Base-by-base conservation (phyloP, 2,797 vertebrate genomes). In the Pelochelys cantorii region DNA sequence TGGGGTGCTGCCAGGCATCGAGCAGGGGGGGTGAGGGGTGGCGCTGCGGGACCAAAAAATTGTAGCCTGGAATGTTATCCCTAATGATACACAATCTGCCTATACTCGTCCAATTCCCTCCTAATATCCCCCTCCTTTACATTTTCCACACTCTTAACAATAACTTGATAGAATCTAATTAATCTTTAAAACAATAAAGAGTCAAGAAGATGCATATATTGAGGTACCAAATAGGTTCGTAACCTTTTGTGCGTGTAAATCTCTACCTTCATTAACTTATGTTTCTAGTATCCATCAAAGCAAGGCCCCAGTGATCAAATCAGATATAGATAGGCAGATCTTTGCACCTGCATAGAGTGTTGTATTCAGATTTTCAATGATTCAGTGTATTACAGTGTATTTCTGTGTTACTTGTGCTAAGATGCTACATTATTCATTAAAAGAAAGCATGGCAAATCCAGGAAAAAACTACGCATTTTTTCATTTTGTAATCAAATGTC, bases 161-260 rank as follows among this genome's bases (percentile, higher is more conserved):
- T 55, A 10, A 18, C 25, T 1, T 5, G 37, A 1, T 52, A 29
- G 5, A 0, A 4, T 3, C 17, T 48, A 22, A 7, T 13, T 0
- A 5, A 3, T 3, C 37, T 13, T 1, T 7, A 3, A 0, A 17
- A 48, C 42, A 48, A 48, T 48, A 17, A 54, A 68, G 17, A 68
- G n/a, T 31, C 15, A 31, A 18, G 31, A 68, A n/a, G 31, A 34
- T n/a, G 31, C 23, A 5, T 3, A 13, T 9, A 4, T 17, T 54
- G 17, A 10, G 15, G 6, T 29, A 14, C 37, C 17, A 0, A 5
- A 75, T 3, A 15, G 37, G n/a, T 9, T 23, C 53, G 0, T 4
- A 10, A 0, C 8, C 68, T 15, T 27, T 13, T 4, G 9, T 14
- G 29, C 20, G 1, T 2, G 0, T 11, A 10, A 42, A 1, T 1